Evolutionary conservation across 2,113 vertebrate species (phyloP), one percentile per base, ranked within the genome.

Genomic region (Peucedramus taeniatus): DNA sequence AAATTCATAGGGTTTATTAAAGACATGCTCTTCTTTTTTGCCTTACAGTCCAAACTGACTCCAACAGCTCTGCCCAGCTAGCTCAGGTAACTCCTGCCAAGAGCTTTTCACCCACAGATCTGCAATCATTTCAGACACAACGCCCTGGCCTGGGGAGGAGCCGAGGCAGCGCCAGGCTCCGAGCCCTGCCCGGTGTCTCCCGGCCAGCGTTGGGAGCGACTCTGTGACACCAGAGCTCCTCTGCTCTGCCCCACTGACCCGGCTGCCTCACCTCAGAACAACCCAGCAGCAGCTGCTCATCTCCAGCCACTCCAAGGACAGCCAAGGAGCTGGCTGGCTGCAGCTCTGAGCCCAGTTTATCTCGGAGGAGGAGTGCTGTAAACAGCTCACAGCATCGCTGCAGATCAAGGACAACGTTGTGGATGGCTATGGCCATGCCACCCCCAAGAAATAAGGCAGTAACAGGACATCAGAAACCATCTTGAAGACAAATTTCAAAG

Each of bases 371-470:
- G 84, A 94, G 44, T 39, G 61, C 80, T 94, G 88, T 51, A 76
- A 97, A 85, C 96, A 93, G 60, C 24, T 81, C 26, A 83, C 78
- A 86, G 35, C 17, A 2, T 11, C 22, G 87, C 56, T 93, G 95
- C 83, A 70, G 30, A 61, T 82, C 91, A 85, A 76, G 96, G 83
- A 68, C 87, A 85, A 5, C 15, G 20, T 18, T 74, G 68, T 28
- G 83, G 50, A 74, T 44, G 92, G 71, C 77, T 30, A 75, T 15
- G 7, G 94, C 81, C 53, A 28, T 3, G 26, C 87, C 85, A 83
- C 57, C 94, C 39, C 83, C 83, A 10, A 10, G 69, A 65, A 94
- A 87, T 95, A 97, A 97, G 95, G 96, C 97, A 96, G 95, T 84
- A 93, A 91, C 83, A 94, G 33, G 93, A 96, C 87, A 95, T 69